Evolutionary conservation across 2,888 invertebrate species (phyloP).

Genomic region (Pristionchus japonicus): DNA sequence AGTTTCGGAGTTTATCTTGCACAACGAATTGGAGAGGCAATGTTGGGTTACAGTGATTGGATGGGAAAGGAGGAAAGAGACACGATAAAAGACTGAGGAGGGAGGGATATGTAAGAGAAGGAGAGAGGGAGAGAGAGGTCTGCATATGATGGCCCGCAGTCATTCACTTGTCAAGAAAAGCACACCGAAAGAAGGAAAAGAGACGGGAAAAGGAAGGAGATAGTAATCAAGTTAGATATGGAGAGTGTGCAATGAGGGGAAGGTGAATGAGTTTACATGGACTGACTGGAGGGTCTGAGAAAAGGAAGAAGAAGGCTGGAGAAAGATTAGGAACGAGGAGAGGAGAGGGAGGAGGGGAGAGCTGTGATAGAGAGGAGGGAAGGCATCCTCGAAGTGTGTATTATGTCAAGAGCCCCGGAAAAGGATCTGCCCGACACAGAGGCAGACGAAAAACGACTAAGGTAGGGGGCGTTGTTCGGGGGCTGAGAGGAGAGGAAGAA

Average conservation of each 20-base stretch:
- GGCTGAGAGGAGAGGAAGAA: too few species aligned
- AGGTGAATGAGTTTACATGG: slow-evolving; percentile 35
- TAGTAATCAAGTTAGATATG: slow-evolving; percentile 29
- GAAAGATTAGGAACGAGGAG: neutral
- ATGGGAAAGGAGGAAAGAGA: slow-evolving; percentile 6
- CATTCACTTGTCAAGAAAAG: slow-evolving; percentile 32
- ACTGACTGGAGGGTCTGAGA: neutral
- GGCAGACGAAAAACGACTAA: neutral
- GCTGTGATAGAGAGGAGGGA: slow-evolving; percentile 2
- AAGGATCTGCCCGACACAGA: neutral
- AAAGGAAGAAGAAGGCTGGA: neutral
- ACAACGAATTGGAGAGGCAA: neutral
- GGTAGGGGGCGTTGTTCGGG: neutral
- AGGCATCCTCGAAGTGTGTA: slow-evolving; percentile 15
- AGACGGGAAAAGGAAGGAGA: neutral
- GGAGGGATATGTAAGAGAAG: neutral
- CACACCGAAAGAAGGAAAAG: neutral
- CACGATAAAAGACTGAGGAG: neutral
- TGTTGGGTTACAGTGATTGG: slow-evolving; percentile 11
- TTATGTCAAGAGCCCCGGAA: slow-evolving; percentile 23
- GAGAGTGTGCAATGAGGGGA: neutral
- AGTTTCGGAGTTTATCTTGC: neutral
- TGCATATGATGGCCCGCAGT: slow-evolving; percentile 31
- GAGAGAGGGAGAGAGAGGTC: neutral
- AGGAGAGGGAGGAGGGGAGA: slow-evolving; percentile 25